These are phyloP conservation scores for Corbicula japonica DNA, from an alignment of 2,888 invertebrate species.

Conservation along the genomic window DNA sequence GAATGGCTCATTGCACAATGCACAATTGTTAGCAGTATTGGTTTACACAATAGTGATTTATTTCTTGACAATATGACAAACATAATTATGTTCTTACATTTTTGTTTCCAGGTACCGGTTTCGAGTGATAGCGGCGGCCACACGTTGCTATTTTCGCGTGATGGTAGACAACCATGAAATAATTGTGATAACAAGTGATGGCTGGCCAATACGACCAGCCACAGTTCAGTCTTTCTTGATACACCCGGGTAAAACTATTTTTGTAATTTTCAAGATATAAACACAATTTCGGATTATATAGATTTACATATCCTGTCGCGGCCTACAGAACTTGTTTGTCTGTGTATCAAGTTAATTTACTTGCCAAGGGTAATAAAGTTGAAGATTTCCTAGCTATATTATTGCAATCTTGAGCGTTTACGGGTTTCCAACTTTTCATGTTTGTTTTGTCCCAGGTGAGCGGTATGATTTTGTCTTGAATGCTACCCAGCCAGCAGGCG, in stretches of 20 bases:
- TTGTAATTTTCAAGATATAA: no score
- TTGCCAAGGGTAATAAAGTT: no score
- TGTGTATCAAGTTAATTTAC: no score
- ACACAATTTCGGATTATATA: no score
- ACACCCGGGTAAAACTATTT: constrained; percentile 61
- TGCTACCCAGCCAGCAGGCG: constrained; percentile 58
- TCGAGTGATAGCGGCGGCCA: constrained; percentile 71
- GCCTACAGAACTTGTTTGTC: no score
- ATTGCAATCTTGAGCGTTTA: no score
- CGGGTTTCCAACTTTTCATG: no score
- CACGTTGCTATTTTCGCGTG: constrained; percentile 67
- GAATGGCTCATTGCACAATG: no score
- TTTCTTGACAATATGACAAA: neutral
- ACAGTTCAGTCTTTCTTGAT: constrained; percentile 66
- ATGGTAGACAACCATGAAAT: constrained; percentile 71
- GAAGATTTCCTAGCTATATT: no score
- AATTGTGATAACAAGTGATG: constrained; percentile 73
- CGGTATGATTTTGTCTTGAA: constrained; percentile 73
- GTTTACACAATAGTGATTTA: no score
- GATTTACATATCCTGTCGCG: no score
- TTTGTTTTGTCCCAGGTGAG: constrained; percentile 71
- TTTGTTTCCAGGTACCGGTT: constrained; percentile 66
- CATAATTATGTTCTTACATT: constrained; percentile 1
- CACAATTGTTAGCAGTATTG: no score
- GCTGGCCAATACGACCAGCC: constrained; percentile 63